These are phyloP conservation scores for Clupea harengus DNA, from an alignment of 2,113 vertebrate species.

Conservation along the genomic window DNA sequence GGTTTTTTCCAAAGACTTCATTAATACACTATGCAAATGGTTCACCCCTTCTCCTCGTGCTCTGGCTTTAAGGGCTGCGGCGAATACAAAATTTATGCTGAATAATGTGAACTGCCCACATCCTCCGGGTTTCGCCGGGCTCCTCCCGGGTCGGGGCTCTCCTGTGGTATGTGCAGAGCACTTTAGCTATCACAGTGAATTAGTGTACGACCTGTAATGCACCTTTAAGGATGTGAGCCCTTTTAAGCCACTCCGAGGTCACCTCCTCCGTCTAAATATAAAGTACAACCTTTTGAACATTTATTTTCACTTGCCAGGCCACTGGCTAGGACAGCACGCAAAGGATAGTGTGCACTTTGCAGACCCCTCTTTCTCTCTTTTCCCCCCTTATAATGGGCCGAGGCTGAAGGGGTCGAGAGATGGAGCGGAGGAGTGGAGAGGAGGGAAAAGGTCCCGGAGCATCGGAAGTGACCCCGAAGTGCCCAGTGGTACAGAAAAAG, in stretches of 20 bases:
- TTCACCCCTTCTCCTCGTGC: slow-evolving; percentile 51
- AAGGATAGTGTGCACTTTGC: slow-evolving; percentile 57
- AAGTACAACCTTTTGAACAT: slow-evolving; percentile 71
- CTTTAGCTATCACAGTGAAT: slow-evolving; percentile 91
- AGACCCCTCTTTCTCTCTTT: slow-evolving; percentile 9
- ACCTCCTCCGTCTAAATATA: slow-evolving; percentile 72
- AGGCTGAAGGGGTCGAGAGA: slow-evolving; percentile 4
- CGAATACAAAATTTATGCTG: slow-evolving; percentile 79
- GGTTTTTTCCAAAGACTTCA: slow-evolving; percentile 62
- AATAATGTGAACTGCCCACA: slow-evolving; percentile 80
- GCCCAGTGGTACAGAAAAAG: slow-evolving; percentile 17
- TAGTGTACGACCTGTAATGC: slow-evolving; percentile 87
- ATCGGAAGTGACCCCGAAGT: neutral
- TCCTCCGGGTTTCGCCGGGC: slow-evolving; percentile 63
- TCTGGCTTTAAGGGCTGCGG: slow-evolving; percentile 57
- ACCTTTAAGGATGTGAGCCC: slow-evolving; percentile 84
- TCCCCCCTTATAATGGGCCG: slow-evolving; percentile 33
- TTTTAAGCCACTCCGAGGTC: slow-evolving; percentile 83
- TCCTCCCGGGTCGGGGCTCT: slow-evolving; percentile 72
- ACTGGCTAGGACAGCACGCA: slow-evolving; percentile 62
- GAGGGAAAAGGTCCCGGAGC: neutral
- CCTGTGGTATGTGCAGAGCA: slow-evolving; percentile 78
- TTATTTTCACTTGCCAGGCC: slow-evolving; percentile 71
- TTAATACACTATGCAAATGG: slow-evolving; percentile 72
- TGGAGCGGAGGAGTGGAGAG: slow-evolving; percentile 6